A percentile compares a stretch with the other conserved stretches of the same genome.
Conservation (phyloP, 64 coral and sea anemone species). For the Stylophora pistillata region DNA sequence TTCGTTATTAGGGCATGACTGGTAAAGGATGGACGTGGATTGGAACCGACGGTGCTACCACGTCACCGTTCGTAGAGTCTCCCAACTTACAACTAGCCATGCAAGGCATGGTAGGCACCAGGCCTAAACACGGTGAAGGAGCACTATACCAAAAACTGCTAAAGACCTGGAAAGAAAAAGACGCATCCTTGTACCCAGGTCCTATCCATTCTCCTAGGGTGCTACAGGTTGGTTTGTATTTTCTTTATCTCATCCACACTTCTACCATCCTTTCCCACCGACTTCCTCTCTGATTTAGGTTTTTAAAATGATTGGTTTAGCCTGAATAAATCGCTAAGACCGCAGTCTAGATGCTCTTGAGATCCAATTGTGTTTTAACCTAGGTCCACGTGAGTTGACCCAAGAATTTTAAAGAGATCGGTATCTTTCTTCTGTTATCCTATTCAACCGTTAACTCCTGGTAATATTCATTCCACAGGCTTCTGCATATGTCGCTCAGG, state of each 20-base stretch:
- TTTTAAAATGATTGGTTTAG: neutral
- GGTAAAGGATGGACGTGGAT: constrained; percentile 98
- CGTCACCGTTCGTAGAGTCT: constrained; percentile 83
- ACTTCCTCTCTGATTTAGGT: too few relatives aligned
- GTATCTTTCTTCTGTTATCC: neutral
- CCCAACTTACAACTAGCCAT: constrained; percentile 91
- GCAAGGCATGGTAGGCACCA: constrained; percentile 99
- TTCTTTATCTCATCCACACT: neutral
- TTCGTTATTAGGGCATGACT: constrained; percentile 83
- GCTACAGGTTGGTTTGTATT: constrained; percentile 60
- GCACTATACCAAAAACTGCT: constrained; percentile 74
- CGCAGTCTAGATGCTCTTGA: too few relatives aligned
- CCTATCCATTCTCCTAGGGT: constrained; percentile 81
- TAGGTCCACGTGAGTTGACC: too few relatives aligned
- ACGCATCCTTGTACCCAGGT: constrained; percentile 75
- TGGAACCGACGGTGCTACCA: constrained; percentile 96
- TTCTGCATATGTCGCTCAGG: constrained; percentile 88
- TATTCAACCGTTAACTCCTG: neutral
- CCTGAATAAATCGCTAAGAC: neutral
- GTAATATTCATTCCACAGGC: constrained; percentile 40
- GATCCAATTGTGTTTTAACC: too few relatives aligned
- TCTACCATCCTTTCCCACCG: neutral
- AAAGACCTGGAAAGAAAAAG: constrained; percentile 88
- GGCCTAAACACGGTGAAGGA: constrained; percentile 81
- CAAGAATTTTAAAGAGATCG: neutral